Evolutionary conservation across 2,888 invertebrate species (phyloP), one percentile per base, ranked within the genome.

Genomic region (Xestia rhomboidea): DNA sequence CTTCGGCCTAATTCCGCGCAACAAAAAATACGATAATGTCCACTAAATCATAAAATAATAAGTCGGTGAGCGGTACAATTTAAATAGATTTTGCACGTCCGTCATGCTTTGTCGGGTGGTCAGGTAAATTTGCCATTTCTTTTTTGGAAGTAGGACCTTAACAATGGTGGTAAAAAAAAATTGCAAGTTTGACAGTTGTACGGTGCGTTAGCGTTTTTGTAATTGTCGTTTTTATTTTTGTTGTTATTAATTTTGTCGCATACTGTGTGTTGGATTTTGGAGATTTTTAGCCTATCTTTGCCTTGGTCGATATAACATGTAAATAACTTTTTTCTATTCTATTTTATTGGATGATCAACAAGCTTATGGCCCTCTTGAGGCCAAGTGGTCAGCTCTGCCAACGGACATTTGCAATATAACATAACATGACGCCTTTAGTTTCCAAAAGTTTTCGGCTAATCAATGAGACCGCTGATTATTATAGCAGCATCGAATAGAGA

Each of bases 81-180:
- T 86, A 75, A 84, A 83, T 85, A 81, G 82, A 86, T 87, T 90
- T 86, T 81, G 85, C 88, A 87, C 89, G 90, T 89, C 90, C 76
- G 85, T 91, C 90, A 90, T n/a, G 63, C 87, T 89, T 90, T 91
- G 90, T 89, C 89, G 89, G 89, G 38, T 51, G 38, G 41, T 67
- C 90, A 91, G 91, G 91, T 90, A 91, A 68, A 15, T 63, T 63
- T 41, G 49, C 79, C 76, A 76, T 82, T 87, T 87, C 89, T 89
- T 88, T 69, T 86, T 87, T 64, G 84, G 89, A 89, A 90, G 88
- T 82, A 51, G 34, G 0, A 11, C 21, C 49, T 57, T 77, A 73
- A 89, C 86, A 87, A 83, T 72, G 44, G 73, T 0, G 27, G 0
- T 11, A 27, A 77, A 86, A 89, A 89, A 89, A 89, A 87, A n/a